A percentile compares a stretch with the other conserved stretches of the same genome.
Evolutionary conservation across 2,797 vertebrate genomes (phyloP).

Genomic region (Thamnophis elegans): DNA sequence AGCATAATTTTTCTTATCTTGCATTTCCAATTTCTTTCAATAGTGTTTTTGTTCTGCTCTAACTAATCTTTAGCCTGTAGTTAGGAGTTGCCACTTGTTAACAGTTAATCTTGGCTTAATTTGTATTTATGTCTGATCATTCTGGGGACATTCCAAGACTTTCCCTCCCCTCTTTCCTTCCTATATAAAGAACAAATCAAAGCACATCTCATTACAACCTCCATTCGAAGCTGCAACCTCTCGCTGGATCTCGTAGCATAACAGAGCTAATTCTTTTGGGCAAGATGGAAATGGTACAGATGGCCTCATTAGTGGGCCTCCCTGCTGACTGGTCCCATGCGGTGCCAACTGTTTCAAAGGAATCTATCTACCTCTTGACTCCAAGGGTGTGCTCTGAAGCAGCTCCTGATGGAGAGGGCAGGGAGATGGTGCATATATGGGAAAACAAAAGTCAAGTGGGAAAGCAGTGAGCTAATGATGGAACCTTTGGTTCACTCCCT

Average conservation of each 20-base stretch:
- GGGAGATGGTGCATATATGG: slow-evolving; percentile 44
- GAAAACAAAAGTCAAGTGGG: slow-evolving; percentile 39
- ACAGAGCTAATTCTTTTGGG: slow-evolving; percentile 44
- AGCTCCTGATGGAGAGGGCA: slow-evolving; percentile 49
- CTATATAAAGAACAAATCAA: slow-evolving; percentile 1
- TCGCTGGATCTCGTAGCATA: slow-evolving; percentile 9
- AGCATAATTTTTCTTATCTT: slow-evolving; percentile 29
- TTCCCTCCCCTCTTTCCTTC: background rate
- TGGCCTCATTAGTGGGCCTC: slow-evolving; percentile 53
- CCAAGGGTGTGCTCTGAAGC: slow-evolving; percentile 51
- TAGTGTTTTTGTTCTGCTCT: background rate
- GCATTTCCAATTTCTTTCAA: slow-evolving; percentile 12
- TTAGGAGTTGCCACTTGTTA: slow-evolving; percentile 21
- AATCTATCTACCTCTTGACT: slow-evolving; percentile 42
- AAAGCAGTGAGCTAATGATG: slow-evolving; percentile 58
- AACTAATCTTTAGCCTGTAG: slow-evolving; percentile 3
- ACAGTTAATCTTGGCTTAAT: slow-evolving; percentile 7
- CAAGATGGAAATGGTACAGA: slow-evolving; percentile 33
- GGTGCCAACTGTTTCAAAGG: slow-evolving; percentile 45
- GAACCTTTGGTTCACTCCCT: slow-evolving; percentile 48
- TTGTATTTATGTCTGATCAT: slow-evolving; percentile 15
- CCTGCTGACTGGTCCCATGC: slow-evolving; percentile 58
- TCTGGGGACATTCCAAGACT: background rate
- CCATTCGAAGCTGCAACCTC: background rate
- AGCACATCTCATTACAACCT: slow-evolving; percentile 2